A percentile compares a stretch with the other conserved stretches of the same genome.
Evolutionary conservation across 2,113 vertebrate species (phyloP).

Genomic region (Puntigrus tetrazona): DNA sequence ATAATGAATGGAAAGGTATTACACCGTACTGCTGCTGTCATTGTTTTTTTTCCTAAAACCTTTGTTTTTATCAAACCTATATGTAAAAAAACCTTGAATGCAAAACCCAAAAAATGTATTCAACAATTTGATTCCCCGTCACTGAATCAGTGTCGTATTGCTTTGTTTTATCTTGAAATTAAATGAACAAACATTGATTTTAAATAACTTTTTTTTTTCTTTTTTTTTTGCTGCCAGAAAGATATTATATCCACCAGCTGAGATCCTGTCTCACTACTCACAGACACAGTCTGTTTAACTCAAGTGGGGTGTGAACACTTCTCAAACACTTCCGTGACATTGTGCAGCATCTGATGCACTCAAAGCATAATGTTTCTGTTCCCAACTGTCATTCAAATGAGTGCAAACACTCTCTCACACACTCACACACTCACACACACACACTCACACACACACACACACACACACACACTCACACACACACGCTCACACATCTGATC

Average conservation of each 20-base stretch:
- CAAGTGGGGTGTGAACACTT: background rate
- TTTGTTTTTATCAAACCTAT: no score
- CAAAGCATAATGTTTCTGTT: slow-evolving; percentile 25
- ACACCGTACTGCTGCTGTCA: no score
- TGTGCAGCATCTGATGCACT: background rate
- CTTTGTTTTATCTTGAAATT: background rate
- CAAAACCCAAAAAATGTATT: no score
- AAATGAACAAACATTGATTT: background rate
- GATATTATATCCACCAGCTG: background rate
- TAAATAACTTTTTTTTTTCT: background rate
- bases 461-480: background rate
- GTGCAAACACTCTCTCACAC: background rate
- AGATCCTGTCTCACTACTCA: background rate
- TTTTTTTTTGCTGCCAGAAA: no score
- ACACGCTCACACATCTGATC: background rate
- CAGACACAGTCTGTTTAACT: background rate
- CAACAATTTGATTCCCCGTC: no score
- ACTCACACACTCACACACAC: background rate
- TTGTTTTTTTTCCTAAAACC: no score
- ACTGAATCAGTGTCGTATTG: background rate
- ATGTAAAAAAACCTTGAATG: no score
- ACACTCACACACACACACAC: background rate
- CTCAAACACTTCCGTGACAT: background rate
- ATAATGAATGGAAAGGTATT: no score
- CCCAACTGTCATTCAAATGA: slow-evolving; percentile 42